Conservation (phyloP, 2,888 invertebrate genomes). For the Cephus runcator region DNA sequence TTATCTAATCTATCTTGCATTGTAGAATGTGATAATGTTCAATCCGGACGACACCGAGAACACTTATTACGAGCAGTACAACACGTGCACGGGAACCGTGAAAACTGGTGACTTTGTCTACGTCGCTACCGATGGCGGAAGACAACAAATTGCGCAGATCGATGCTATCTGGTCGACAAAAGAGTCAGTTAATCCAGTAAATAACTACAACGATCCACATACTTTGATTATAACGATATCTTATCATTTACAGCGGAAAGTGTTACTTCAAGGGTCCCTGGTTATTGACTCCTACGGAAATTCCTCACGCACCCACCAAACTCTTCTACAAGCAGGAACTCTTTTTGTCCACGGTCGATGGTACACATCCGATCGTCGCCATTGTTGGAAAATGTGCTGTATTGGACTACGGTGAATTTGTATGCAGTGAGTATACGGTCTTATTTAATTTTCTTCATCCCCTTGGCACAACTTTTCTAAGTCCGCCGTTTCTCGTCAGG, state of each 20-base stretch:
- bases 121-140: slow-evolving; percentile 89
- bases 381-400: slow-evolving; percentile 94
- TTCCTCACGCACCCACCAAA: slow-evolving; percentile 81
- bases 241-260: slow-evolving; percentile 73
- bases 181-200: slow-evolving; percentile 72
- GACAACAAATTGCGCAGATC: slow-evolving; percentile 92
- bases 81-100: slow-evolving; percentile 84
- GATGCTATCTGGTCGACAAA: slow-evolving; percentile 95
- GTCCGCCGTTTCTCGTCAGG: slow-evolving; percentile 66
- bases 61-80: slow-evolving; percentile 93
- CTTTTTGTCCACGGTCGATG: slow-evolving; percentile 89
- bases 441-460: not conserved
- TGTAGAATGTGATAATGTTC: slow-evolving; percentile 83
- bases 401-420: slow-evolving; percentile 89
- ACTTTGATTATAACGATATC: not conserved
- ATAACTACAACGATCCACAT: not conserved
- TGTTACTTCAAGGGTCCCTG: slow-evolving; percentile 95
- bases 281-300: slow-evolving; percentile 89
- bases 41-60: slow-evolving; percentile 80
- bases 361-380: slow-evolving; percentile 89
- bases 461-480: not conserved
- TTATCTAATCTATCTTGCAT: slow-evolving; percentile 23
- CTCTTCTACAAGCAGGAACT: slow-evolving; percentile 95
- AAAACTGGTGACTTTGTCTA: slow-evolving; percentile 96
- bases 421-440: slow-evolving; percentile 75